phyloP scores from a whole-genome alignment of 2,888 invertebrate genomes.

The Melieria crassipennis region DNA sequence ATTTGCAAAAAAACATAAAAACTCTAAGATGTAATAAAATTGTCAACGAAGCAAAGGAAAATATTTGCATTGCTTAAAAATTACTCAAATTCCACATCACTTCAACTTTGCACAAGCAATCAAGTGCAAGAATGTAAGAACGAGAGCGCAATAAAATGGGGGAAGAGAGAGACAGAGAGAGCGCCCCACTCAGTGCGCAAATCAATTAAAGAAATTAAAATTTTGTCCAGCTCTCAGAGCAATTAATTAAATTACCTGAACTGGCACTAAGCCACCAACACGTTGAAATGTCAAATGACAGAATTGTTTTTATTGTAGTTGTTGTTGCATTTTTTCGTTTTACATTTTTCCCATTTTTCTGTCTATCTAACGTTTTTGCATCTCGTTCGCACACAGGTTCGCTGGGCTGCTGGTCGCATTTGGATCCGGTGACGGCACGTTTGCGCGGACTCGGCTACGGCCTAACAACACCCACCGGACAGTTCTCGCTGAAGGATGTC shows the following conservation, averaged over 20 bases:
- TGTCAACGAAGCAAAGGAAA: no score
- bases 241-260: conserved; percentile 56
- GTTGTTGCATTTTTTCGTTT: neutral
- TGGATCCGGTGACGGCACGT: conserved; percentile 68
- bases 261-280: neutral
- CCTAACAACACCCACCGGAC: conserved; percentile 68
- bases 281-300: neutral
- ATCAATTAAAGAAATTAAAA: conserved; percentile 63
- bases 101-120: conserved; percentile 1
- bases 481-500: conserved; percentile 75
- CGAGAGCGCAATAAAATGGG: no score
- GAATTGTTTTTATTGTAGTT: neutral
- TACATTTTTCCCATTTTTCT: neutral
- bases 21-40: no score
- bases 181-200: conserved; percentile 33
- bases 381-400: conserved; percentile 65
- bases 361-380: conserved; percentile 1
- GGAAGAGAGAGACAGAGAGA: no score
- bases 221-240: conserved; percentile 48
- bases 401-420: conserved; percentile 74
- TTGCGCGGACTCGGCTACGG: conserved; percentile 70
- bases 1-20: no score
- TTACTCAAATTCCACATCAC: no score
- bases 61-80: no score
- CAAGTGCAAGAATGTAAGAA: conserved; percentile 24